Evolutionary conservation across 2,888 invertebrate genomes (phyloP).

Genomic region (Calameuta idolon): DNA sequence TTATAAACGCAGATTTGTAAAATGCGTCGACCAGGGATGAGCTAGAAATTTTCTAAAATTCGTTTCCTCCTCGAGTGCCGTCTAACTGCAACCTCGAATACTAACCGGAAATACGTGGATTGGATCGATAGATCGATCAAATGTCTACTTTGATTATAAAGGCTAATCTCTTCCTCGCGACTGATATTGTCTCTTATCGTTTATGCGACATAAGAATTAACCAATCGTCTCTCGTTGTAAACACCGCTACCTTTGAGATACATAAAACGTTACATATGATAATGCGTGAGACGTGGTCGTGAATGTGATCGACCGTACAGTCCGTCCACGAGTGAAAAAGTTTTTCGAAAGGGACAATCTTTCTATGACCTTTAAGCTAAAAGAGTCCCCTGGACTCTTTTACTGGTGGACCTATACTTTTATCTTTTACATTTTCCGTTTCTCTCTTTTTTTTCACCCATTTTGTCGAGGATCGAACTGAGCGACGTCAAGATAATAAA

Average conservation of each 20-base stretch:
- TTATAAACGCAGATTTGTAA: neutral
- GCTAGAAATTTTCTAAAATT: neutral
- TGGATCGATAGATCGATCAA: neutral
- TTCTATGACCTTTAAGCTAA: neutral
- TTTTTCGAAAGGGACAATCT: neutral
- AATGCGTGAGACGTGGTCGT: neutral
- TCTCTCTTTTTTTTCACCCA: neutral
- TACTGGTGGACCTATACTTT: neutral
- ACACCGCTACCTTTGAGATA: neutral
- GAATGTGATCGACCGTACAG: neutral
- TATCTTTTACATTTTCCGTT: neutral
- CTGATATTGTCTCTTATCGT: slow-evolving; percentile 42
- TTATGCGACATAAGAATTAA: neutral
- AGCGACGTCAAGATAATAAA: neutral
- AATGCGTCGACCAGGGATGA: neutral
- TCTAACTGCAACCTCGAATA: neutral
- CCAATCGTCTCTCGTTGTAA: neutral
- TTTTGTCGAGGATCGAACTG: neutral
- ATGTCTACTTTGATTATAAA: slow-evolving; percentile 53
- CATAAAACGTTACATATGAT: neutral
- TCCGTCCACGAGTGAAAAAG: neutral
- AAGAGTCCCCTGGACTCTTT: neutral
- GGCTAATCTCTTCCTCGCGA: slow-evolving; percentile 38
- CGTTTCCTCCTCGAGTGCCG: neutral
- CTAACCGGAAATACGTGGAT: neutral